A percentile compares a stretch with the other conserved stretches of the same genome.
Conservation (phyloP, 1,140 invertebrate genomes). For the Drosophila punjabiensis region DNA sequence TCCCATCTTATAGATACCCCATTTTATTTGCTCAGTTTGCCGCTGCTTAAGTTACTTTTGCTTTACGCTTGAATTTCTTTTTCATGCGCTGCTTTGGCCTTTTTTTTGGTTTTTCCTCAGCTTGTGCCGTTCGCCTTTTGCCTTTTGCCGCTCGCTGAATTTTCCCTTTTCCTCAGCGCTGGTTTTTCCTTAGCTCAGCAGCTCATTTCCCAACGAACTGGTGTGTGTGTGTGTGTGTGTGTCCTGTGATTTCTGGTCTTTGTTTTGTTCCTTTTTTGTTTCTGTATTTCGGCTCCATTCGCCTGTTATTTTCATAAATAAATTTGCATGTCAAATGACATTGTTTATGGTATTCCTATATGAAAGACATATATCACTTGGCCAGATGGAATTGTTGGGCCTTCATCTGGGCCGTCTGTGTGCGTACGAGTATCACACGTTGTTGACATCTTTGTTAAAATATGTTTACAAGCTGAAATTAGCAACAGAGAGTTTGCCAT, state of each 20-base stretch:
- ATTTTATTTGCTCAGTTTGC: slow-evolving; percentile 75
- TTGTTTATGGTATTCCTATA: slow-evolving; percentile 83
- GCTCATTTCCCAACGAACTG: slow-evolving; percentile 64
- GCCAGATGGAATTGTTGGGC: slow-evolving; percentile 37
- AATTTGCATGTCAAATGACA: slow-evolving; percentile 84
- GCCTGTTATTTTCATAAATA: slow-evolving; percentile 83
- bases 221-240: slow-evolving; percentile 64
- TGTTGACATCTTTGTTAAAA: slow-evolving; percentile 84
- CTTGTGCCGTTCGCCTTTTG: slow-evolving; percentile 19
- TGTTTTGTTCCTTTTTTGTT: slow-evolving; percentile 38
- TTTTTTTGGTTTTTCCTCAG: slow-evolving; percentile 14
- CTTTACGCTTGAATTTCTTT: slow-evolving; percentile 76
- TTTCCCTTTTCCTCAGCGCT: slow-evolving; percentile 28
- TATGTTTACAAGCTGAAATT: slow-evolving; percentile 83
- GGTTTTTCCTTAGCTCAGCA: slow-evolving; percentile 69
- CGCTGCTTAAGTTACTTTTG: slow-evolving; percentile 78
- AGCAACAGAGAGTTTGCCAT: slow-evolving; percentile 55
- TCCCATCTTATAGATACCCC: slow-evolving; percentile 24
- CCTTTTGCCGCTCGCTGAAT: slow-evolving; percentile 29
- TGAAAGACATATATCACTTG: slow-evolving; percentile 71
- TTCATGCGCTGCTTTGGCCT: slow-evolving; percentile 24
- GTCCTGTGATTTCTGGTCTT: slow-evolving; percentile 65
- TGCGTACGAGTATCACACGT: slow-evolving; percentile 61
- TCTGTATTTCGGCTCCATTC: slow-evolving; percentile 60
- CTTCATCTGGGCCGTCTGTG: slow-evolving; percentile 40